These are phyloP conservation scores for Acronicta psi DNA, from an alignment of 2,888 invertebrate species.

Conservation along the genomic window DNA sequence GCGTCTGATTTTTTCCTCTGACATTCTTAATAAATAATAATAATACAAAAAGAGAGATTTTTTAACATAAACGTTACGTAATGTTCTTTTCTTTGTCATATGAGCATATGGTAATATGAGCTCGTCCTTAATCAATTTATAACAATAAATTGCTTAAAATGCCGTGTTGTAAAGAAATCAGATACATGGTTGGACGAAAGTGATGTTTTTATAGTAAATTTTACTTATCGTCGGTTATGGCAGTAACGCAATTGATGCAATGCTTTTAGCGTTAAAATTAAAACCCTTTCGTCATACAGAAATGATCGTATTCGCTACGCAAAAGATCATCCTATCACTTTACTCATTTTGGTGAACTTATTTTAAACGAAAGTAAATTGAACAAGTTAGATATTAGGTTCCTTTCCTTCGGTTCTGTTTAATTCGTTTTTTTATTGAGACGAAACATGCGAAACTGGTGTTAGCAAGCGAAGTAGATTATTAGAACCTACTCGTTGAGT, in stretches of 20 bases:
- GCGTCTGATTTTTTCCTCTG: too few relatives aligned
- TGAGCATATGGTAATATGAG: slow-evolving; percentile 20
- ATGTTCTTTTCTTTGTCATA: slow-evolving; percentile 5
- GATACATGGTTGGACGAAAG: slow-evolving; percentile 23
- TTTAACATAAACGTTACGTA: slow-evolving; percentile 15
- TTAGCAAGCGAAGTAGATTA: too few relatives aligned
- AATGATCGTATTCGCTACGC: slow-evolving; percentile 2
- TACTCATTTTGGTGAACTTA: not conserved
- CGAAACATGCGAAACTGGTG: too few relatives aligned
- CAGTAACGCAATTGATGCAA: slow-evolving; percentile 1
- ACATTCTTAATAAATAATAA: too few relatives aligned
- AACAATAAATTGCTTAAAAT: slow-evolving; percentile 26
- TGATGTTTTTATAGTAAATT: slow-evolving; percentile 25
- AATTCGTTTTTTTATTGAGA: too few relatives aligned
- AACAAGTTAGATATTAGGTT: too few relatives aligned
- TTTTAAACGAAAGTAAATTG: too few relatives aligned
- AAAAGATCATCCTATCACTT: not conserved
- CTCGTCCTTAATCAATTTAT: slow-evolving; percentile 14
- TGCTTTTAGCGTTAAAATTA: not conserved
- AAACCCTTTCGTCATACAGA: not conserved
- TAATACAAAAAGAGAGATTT: not conserved
- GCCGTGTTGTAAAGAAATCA: slow-evolving; percentile 22
- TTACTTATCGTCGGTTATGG: slow-evolving; percentile 24
- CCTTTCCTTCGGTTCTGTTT: too few relatives aligned
- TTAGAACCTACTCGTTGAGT: too few relatives aligned